Conservation (phyloP, 1,140 invertebrate genomes). For the Heliothis subflexa region DNA sequence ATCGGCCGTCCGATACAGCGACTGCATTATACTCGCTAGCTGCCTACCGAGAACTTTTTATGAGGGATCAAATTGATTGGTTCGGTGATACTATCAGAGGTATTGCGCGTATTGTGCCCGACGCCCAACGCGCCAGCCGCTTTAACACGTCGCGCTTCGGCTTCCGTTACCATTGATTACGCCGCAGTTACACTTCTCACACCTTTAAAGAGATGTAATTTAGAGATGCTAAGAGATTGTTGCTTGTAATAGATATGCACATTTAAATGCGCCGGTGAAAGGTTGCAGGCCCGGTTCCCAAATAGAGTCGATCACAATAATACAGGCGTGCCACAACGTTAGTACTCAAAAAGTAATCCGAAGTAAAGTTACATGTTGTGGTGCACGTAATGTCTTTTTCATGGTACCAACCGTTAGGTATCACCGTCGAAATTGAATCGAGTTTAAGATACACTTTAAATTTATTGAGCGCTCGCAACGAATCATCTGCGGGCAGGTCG, state of each 20-base stretch:
- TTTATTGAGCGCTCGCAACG: constrained; percentile 64
- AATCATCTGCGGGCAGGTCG: constrained; percentile 64
- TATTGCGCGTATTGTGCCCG: constrained; percentile 68
- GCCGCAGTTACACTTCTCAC: constrained; percentile 64
- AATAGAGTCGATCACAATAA: constrained; percentile 34
- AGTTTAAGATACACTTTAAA: constrained; percentile 66
- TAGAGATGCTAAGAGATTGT: constrained; percentile 58
- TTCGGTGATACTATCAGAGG: constrained; percentile 80
- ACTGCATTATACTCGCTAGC: constrained; percentile 74
- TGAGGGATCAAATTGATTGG: constrained; percentile 86
- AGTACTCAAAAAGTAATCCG: constrained; percentile 43
- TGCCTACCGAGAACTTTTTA: constrained; percentile 82
- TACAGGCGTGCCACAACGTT: constrained; percentile 18
- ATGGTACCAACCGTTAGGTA: constrained; percentile 53
- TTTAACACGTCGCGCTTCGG: constrained; percentile 50
- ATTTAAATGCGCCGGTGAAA: constrained; percentile 60
- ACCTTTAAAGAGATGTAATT: constrained; percentile 70
- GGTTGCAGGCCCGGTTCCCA: constrained; percentile 30
- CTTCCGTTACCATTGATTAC: constrained; percentile 60
- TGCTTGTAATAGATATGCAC: constrained; percentile 65
- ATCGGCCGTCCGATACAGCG: constrained; percentile 76
- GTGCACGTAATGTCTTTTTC: constrained; percentile 64
- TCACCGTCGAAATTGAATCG: constrained; percentile 60
- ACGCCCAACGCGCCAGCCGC: constrained; percentile 33
- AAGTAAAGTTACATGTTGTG: constrained; percentile 50